Conservation (phyloP, 2,797 vertebrate species). For the Acanthurus leucopareius region DNA sequence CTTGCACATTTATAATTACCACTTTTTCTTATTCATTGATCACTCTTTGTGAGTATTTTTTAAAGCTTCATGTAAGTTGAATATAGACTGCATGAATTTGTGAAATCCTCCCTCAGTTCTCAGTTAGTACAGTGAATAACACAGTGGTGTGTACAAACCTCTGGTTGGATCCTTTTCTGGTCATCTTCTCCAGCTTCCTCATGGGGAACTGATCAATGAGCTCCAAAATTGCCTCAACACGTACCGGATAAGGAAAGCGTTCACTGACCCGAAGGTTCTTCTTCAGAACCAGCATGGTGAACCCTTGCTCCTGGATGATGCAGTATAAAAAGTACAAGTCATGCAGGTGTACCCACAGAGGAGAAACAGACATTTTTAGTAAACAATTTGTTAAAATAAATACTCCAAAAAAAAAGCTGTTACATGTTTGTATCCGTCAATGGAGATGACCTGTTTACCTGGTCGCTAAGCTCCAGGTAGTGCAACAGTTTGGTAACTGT, state of each 20-base stretch:
- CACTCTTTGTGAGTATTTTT: too few relatives aligned
- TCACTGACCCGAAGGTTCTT: slow-evolving; percentile 85
- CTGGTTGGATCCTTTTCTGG: slow-evolving; percentile 77
- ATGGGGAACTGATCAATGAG: slow-evolving; percentile 86
- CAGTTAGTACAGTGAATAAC: not conserved
- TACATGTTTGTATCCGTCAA: not conserved
- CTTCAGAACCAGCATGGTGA: slow-evolving; percentile 87
- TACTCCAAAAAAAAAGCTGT: not conserved
- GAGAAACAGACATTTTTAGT: not conserved
- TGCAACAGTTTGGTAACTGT: slow-evolving; percentile 84
- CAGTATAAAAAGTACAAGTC: not conserved
- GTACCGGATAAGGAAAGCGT: slow-evolving; percentile 86
- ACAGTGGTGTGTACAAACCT: slow-evolving; percentile 59
- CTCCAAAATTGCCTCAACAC: slow-evolving; percentile 84
- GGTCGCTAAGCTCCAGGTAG: slow-evolving; percentile 80
- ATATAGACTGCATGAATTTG: not conserved
- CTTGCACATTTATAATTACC: not conserved
- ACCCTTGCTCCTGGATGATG: slow-evolving; percentile 76
- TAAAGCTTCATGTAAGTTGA: not conserved
- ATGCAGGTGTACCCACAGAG: not conserved
- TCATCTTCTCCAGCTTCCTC: slow-evolving; percentile 86
- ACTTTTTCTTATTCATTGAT: not conserved
- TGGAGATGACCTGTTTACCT: slow-evolving; percentile 49
- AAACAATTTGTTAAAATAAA: not conserved
- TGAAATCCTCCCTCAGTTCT: not conserved